Percentiles rank a stretch among this genome's conserved stretches.
Evolutionary conservation across 2,888 invertebrate species (phyloP).

Genomic region (Agapetus fuscipes): DNA sequence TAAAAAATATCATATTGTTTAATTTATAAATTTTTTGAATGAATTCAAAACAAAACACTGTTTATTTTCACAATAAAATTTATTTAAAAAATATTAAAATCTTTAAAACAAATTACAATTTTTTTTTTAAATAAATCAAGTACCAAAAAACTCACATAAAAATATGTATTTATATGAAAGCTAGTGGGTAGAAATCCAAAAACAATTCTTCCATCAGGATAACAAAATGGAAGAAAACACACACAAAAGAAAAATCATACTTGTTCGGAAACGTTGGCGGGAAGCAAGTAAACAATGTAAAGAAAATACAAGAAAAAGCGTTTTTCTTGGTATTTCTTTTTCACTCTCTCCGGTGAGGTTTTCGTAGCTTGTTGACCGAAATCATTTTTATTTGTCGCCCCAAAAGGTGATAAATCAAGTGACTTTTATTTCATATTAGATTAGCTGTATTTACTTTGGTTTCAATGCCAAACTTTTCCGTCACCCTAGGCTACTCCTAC

Average conservation of each 20-base stretch:
- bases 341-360: neutral
- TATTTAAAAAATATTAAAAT: too few species aligned
- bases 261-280: constrained; percentile 3
- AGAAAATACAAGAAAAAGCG: neutral
- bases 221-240: neutral
- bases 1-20: too few species aligned
- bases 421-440: neutral
- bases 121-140: too few species aligned
- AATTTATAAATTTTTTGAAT: too few species aligned
- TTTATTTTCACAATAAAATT: too few species aligned
- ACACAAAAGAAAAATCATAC: neutral
- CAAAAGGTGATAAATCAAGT: neutral
- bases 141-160: too few species aligned
- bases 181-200: neutral
- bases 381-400: neutral
- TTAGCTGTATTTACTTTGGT: neutral
- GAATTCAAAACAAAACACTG: too few species aligned
- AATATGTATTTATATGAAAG: neutral
- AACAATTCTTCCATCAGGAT: neutral
- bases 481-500: too few species aligned
- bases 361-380: neutral
- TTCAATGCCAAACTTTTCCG: constrained; percentile 7
- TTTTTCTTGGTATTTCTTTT: neutral
- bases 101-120: neutral
- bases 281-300: constrained; percentile 13